Conservation (phyloP, 2,888 invertebrate species). For the Melikaiella ostensackeni region DNA sequence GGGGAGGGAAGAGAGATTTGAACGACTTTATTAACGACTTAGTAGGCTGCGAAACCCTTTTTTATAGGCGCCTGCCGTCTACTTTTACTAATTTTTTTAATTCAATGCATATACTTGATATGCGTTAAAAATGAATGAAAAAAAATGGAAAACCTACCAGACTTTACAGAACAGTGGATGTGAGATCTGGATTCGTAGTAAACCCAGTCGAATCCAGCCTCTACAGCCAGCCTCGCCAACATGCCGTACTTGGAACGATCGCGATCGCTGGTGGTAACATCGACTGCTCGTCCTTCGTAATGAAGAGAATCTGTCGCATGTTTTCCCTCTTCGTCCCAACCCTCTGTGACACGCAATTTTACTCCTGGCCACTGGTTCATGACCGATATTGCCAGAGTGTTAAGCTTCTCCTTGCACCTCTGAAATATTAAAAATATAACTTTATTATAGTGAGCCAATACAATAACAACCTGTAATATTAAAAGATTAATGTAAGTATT, state of each 20-base stretch:
- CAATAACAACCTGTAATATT: neutral
- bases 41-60: too few species aligned
- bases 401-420: constrained; percentile 97
- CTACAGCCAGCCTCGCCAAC: constrained; percentile 96
- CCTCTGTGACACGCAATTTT: constrained; percentile 93
- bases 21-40: too few species aligned
- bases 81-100: too few species aligned
- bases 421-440: constrained; percentile 78
- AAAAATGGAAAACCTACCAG: constrained; percentile 83
- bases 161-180: constrained; percentile 98
- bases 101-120: too few species aligned
- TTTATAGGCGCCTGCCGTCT: too few species aligned
- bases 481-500: too few species aligned
- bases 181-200: constrained; percentile 96
- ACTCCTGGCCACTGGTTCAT: constrained; percentile 99
- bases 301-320: constrained; percentile 91
- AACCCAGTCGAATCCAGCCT: constrained; percentile 99
- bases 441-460: too few species aligned
- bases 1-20: too few species aligned
- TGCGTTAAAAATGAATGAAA: constrained; percentile 22
- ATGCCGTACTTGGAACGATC: constrained; percentile 96
- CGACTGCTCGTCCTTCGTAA: constrained; percentile 97
- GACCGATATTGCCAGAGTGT: constrained; percentile 95
- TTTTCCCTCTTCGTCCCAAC: constrained; percentile 94
- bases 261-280: constrained; percentile 95